Evolutionary conservation across 2,797 vertebrate genomes (phyloP).

Genomic region (Hirundo rustica): DNA sequence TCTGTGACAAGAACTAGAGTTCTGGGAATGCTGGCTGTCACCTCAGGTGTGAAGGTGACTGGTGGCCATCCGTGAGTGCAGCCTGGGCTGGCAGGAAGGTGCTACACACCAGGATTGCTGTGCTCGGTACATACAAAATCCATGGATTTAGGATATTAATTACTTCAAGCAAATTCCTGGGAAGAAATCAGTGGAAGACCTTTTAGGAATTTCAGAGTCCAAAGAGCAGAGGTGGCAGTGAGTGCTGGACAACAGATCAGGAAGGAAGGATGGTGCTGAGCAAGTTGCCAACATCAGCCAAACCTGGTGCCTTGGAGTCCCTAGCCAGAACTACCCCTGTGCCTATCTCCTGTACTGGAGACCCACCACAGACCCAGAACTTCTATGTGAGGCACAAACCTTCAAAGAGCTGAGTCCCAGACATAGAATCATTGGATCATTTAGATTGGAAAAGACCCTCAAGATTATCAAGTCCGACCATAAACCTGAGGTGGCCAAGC

Average conservation of each 20-base stretch:
- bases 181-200: neutral
- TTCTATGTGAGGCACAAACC: neutral
- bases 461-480: fast-evolving
- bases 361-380: neutral
- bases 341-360: neutral
- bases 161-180: neutral
- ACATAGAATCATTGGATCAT: neutral
- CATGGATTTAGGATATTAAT: neutral
- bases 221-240: neutral
- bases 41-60: neutral
- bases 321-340: neutral
- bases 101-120: fast-evolving
- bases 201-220: neutral
- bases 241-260: neutral
- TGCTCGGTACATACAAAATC: neutral
- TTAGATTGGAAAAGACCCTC: neutral
- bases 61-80: neutral
- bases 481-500: neutral
- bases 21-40: neutral
- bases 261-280: neutral
- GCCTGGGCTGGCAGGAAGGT: neutral
- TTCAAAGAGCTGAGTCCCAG: neutral
- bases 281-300: neutral
- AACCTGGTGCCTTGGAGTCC: neutral
- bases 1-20: neutral